Conservation (phyloP, 2,113 vertebrate genomes). For the Myrmophylax atrothorax region DNA sequence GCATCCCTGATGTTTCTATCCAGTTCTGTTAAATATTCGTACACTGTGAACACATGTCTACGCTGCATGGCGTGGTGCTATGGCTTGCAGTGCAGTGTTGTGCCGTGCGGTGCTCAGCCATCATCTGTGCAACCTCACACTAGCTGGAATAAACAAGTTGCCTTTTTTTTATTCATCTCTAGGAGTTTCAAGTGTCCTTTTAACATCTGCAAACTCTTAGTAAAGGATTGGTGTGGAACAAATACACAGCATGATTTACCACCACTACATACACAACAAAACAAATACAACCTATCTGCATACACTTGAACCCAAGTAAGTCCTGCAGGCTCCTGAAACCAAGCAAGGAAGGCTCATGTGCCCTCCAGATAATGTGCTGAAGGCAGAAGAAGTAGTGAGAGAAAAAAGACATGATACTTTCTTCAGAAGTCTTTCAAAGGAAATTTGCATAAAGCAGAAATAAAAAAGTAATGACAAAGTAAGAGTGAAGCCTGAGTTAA, state of each 20-base stretch:
- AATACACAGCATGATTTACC: background rate
- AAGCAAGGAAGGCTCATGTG: rapidly evolving
- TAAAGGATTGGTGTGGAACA: background rate
- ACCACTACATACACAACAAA: background rate
- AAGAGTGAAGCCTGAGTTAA: background rate
- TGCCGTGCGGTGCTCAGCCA: background rate
- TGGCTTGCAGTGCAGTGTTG: background rate
- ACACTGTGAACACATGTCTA: background rate
- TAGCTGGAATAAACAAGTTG: background rate
- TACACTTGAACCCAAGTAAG: rapidly evolving
- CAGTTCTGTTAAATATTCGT: too few species aligned
- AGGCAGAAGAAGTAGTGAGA: background rate
- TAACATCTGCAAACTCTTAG: background rate
- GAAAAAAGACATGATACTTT: background rate
- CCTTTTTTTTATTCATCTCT: background rate
- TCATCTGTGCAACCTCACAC: background rate
- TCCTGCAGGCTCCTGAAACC: background rate
- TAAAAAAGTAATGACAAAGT: background rate
- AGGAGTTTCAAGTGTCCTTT: background rate
- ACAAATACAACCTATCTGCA: background rate
- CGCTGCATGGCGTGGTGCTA: background rate
- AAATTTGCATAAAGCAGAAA: background rate
- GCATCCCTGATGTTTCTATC: too few species aligned
- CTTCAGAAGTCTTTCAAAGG: background rate
- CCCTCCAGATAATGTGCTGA: background rate